phyloP scores from a whole-genome alignment of 2,797 vertebrate genomes.

The Danio aesculapii region DNA sequence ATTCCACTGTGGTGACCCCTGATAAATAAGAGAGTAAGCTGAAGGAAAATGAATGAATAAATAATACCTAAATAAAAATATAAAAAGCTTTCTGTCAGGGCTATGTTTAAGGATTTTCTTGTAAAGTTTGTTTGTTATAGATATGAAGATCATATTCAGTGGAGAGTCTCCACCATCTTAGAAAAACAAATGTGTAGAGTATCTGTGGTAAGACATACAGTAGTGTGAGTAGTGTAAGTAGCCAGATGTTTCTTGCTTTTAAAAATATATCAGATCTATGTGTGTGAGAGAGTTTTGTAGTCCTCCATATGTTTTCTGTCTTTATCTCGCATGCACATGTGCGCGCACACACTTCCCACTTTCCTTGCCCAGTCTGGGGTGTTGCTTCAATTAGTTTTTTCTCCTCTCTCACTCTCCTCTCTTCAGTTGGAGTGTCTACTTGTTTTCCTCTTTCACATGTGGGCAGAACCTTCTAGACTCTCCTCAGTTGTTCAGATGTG shows the following conservation, averaged over 20 bases:
- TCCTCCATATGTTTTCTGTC: not conserved
- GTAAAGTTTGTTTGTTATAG: no score
- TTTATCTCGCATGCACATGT: not conserved
- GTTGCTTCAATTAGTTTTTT: not conserved
- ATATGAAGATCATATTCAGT: no score
- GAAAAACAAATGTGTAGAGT: no score
- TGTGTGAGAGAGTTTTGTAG: conserved; percentile 3
- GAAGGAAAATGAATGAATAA: no score
- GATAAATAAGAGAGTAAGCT: no score
- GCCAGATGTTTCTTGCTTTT: not conserved
- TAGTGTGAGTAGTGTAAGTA: conserved; percentile 27
- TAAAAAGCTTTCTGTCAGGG: no score
- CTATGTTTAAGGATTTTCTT: no score
- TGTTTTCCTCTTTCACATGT: conserved; percentile 5
- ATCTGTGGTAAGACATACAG: no score
- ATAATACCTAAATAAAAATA: no score
- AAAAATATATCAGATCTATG: conserved; percentile 42
- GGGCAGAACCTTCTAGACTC: conserved; percentile 36
- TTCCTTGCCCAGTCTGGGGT: conserved; percentile 7
- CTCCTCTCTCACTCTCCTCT: conserved; percentile 11
- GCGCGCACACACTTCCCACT: conserved; percentile 29
- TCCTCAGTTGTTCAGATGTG: conserved; percentile 27
- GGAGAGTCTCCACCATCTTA: no score
- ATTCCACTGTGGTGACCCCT: no score
- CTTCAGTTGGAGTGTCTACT: not conserved